Percentiles rank a stretch among this genome's conserved stretches.
phyloP scores from a whole-genome alignment of 2,888 invertebrate genomes.

The Nomada goodeniana region DNA sequence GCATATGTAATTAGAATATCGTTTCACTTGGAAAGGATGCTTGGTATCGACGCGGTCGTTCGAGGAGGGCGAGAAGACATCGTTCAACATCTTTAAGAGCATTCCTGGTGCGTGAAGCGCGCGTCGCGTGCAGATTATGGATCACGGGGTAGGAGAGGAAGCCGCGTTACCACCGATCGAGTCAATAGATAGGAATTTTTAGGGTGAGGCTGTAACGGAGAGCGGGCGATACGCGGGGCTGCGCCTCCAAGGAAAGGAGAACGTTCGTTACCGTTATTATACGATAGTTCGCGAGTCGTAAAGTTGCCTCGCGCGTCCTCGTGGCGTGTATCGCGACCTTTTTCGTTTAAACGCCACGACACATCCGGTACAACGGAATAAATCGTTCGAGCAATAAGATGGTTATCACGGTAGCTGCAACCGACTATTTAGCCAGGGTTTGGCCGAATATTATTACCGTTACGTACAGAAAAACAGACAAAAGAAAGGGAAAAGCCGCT shows the following conservation, averaged over 20 bases:
- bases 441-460: slow-evolving; percentile 51
- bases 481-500: slow-evolving; percentile 20
- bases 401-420: slow-evolving; percentile 49
- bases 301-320: slow-evolving; percentile 2
- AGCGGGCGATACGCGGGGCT: background rate
- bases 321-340: slow-evolving; percentile 32
- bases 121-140: slow-evolving; percentile 46
- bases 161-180: slow-evolving; percentile 36
- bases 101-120: slow-evolving; percentile 18
- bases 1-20: too few relatives aligned
- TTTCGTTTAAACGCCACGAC: slow-evolving; percentile 28
- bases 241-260: slow-evolving; percentile 13
- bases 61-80: background rate
- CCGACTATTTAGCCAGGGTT: slow-evolving; percentile 42
- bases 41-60: background rate
- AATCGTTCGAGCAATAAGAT: slow-evolving; percentile 51
- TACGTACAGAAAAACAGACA: slow-evolving; percentile 22
- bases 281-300: slow-evolving; percentile 48
- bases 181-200: slow-evolving; percentile 49
- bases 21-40: too few relatives aligned
- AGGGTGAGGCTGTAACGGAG: slow-evolving; percentile 38
- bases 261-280: slow-evolving; percentile 54
- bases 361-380: slow-evolving; percentile 41
- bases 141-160: slow-evolving; percentile 11
- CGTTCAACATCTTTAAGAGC: slow-evolving; percentile 29